Percentiles rank a stretch among this genome's conserved stretches.
Conservation (phyloP, 2,888 invertebrate species). For the Dolichopus griseipennis region DNA sequence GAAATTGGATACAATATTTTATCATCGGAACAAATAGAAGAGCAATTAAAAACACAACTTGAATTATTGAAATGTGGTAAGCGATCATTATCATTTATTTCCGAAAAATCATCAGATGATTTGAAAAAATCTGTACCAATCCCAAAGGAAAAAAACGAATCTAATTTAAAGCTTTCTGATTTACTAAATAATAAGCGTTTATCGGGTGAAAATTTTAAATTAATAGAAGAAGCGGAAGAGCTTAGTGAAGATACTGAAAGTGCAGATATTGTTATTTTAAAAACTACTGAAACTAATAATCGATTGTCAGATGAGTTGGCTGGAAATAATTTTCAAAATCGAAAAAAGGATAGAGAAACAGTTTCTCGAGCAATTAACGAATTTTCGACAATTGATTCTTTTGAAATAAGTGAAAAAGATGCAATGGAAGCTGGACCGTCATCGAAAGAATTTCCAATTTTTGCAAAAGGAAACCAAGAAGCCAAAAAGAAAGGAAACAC, state of each 20-base stretch:
- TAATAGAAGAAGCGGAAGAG: not conserved
- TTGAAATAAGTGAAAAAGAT: slow-evolving; percentile 9
- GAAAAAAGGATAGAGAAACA: not conserved
- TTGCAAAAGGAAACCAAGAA: not conserved
- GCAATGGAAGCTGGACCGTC: slow-evolving; percentile 5
- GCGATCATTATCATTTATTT: slow-evolving; percentile 23
- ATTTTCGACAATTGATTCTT: not conserved
- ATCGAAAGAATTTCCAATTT: not conserved
- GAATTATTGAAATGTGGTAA: slow-evolving; percentile 34
- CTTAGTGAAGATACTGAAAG: not conserved
- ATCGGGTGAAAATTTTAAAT: not conserved
- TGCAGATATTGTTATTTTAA: not conserved
- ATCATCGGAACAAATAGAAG: slow-evolving; percentile 31
- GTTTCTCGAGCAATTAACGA: not conserved
- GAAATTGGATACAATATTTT: slow-evolving; percentile 13
- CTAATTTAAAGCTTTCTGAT: not conserved
- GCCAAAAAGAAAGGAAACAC: not conserved
- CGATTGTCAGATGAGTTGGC: not conserved
- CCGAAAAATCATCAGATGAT: not conserved
- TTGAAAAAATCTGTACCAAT: not conserved
- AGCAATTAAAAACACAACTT: slow-evolving; percentile 37
- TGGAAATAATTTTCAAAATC: not conserved
- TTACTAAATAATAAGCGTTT: not conserved
- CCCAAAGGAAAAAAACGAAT: not conserved
- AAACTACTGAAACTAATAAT: not conserved